Evolutionary conservation across 2,888 invertebrate species (phyloP).

Genomic region (Trissolcus brochymenae): DNA sequence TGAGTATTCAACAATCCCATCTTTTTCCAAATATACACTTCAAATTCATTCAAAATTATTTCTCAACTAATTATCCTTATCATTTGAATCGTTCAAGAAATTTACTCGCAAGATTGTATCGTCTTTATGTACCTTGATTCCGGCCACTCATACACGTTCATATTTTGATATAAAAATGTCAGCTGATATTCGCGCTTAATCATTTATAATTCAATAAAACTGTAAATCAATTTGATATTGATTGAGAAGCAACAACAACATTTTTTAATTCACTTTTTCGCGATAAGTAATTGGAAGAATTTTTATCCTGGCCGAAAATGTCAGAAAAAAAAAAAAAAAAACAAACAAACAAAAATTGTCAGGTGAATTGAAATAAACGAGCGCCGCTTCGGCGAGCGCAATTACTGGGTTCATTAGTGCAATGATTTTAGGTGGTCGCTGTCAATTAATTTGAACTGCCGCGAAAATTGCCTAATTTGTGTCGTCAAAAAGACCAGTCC

Average conservation of each 20-base stretch:
- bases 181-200: neutral
- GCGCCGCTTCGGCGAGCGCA: slow-evolving; percentile 14
- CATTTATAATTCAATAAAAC: no score
- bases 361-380: slow-evolving; percentile 41
- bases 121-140: slow-evolving; percentile 41
- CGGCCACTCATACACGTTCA: slow-evolving; percentile 24
- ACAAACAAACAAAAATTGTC: slow-evolving; percentile 21
- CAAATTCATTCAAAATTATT: no score
- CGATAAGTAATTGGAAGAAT: neutral
- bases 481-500: slow-evolving; percentile 59
- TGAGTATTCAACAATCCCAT: no score
- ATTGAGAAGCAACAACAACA: no score
- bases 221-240: no score
- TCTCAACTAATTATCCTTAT: no score
- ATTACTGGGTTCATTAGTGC: slow-evolving; percentile 30
- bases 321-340: neutral
- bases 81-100: slow-evolving; percentile 49
- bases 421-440: slow-evolving; percentile 45
- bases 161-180: neutral
- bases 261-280: no score
- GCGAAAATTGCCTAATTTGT: slow-evolving; percentile 61
- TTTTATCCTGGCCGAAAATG: slow-evolving; percentile 4
- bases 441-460: slow-evolving; percentile 52
- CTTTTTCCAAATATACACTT: no score
- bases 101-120: slow-evolving; percentile 40